A percentile compares a stretch with the other conserved stretches of the same genome.
These are phyloP conservation scores for Oryzias sinensis DNA, from an alignment of 2,797 vertebrate species.

Conservation along the genomic window DNA sequence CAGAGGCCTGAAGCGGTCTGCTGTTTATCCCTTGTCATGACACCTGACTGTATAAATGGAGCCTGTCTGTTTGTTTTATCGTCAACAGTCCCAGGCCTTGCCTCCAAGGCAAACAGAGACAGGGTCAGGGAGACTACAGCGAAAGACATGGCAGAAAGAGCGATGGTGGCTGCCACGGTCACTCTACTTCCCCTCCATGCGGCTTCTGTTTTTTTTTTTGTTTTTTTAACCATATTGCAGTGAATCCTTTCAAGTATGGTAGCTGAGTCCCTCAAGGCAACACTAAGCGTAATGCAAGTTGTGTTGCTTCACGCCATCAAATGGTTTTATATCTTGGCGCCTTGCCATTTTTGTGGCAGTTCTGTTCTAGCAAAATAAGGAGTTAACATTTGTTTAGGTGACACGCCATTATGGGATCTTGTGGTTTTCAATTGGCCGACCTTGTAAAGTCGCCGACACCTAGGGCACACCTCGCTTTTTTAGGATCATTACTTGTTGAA, in stretches of 20 bases:
- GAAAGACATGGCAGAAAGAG: conserved; percentile 69
- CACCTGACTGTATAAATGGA: conserved; percentile 76
- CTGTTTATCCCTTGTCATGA: conserved; percentile 75
- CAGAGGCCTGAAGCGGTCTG: conserved; percentile 41
- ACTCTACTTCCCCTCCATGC: conserved; percentile 70
- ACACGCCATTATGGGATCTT: conserved; percentile 20
- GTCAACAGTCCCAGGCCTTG: conserved; percentile 56
- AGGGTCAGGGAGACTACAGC: conserved; percentile 65
- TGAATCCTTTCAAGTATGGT: conserved; percentile 46
- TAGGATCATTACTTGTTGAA: conserved; percentile 4
- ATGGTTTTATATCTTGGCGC: conserved; percentile 15
- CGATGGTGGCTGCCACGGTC: conserved; percentile 67
- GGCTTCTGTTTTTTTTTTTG: conserved; percentile 53
- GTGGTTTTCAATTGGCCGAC: conserved; percentile 25
- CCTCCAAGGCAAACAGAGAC: conserved; percentile 62
- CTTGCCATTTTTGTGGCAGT: conserved; percentile 37
- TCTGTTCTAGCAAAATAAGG: conserved; percentile 44
- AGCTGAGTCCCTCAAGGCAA: conserved; percentile 45
- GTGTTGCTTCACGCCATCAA: conserved; percentile 53
- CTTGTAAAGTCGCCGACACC: conserved; percentile 12
- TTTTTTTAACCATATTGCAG: conserved; percentile 8
- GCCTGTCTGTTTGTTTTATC: conserved; percentile 74
- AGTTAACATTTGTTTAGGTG: conserved; percentile 49
- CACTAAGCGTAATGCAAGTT: conserved; percentile 55
- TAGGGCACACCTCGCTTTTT: not conserved